Evolutionary conservation across 2,888 invertebrate species (phyloP).

Genomic region (Pollenia angustigena): DNA sequence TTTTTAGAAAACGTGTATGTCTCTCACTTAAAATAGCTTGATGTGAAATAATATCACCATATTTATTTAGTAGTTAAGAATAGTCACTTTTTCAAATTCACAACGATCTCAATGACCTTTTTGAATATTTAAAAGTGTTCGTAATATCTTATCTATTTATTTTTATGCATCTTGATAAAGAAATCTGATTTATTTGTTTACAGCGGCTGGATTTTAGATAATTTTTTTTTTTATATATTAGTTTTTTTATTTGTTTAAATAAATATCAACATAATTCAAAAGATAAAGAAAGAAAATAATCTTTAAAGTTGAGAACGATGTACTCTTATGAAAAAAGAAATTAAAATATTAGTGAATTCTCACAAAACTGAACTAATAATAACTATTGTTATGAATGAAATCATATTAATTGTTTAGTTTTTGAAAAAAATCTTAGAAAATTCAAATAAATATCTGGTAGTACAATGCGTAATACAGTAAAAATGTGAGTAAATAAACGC

Average conservation of each 20-base stretch:
- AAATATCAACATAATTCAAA: conserved; percentile 31
- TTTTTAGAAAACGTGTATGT: not conserved
- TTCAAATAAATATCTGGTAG: conserved; percentile 19
- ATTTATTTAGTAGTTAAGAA: not conserved
- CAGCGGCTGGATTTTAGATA: conserved; percentile 60
- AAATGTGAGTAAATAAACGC: conserved; percentile 75
- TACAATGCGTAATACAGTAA: conserved; percentile 81
- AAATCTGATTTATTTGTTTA: conserved; percentile 55
- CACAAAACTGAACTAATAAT: conserved; percentile 41
- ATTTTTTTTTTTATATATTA: conserved; percentile 22
- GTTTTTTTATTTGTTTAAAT: conserved; percentile 21
- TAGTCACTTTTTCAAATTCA: not conserved
- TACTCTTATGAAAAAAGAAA: not conserved
- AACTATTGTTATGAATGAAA: conserved; percentile 73
- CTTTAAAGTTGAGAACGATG: conserved; percentile 42
- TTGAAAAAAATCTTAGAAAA: not conserved
- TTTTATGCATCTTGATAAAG: conserved; percentile 46
- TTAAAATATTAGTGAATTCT: conserved; percentile 32
- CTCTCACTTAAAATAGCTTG: not conserved
- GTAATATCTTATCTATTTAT: conserved; percentile 35
- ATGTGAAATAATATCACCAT: not conserved
- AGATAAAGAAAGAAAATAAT: conserved; percentile 54
- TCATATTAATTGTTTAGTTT: conserved; percentile 48
- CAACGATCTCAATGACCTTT: conserved; percentile 35
- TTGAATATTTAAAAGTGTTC: conserved; percentile 28